A percentile compares a stretch with the other conserved stretches of the same genome.
These are phyloP conservation scores for Corticium candelabrum DNA, from an alignment of 37 sponge, comb jelly and placozoan genomes.

Conservation along the genomic window DNA sequence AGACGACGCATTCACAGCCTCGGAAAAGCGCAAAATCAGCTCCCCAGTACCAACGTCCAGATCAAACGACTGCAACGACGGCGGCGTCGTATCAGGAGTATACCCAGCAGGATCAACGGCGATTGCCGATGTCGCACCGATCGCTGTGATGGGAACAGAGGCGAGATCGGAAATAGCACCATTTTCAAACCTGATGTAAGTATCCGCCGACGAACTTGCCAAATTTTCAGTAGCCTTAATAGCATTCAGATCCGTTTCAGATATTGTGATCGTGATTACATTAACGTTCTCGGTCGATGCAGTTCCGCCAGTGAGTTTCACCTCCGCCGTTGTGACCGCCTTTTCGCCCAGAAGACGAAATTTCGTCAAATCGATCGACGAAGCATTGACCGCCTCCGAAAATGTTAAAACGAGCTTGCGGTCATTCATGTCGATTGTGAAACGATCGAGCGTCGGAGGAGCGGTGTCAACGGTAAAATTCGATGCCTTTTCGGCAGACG, in stretches of 20 bases:
- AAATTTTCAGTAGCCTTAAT: slow-evolving; percentile 48
- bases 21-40: slow-evolving; percentile 51
- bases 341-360: background rate
- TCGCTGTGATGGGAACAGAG: slow-evolving; percentile 14
- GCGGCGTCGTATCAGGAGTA: slow-evolving; percentile 35
- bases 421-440: slow-evolving; percentile 51
- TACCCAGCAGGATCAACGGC: slow-evolving; percentile 6
- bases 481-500: slow-evolving; percentile 23
- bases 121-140: slow-evolving; percentile 1
- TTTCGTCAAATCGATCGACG: background rate
- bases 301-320: slow-evolving; percentile 23
- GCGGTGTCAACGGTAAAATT: slow-evolving; percentile 24
- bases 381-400: slow-evolving; percentile 57
- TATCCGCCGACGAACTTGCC: slow-evolving; percentile 37
- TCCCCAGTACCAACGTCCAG: slow-evolving; percentile 45
- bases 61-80: slow-evolving; percentile 25
- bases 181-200: slow-evolving; percentile 26
- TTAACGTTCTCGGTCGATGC: slow-evolving; percentile 27
- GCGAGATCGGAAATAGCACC: slow-evolving; percentile 46
- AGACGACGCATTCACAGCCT: slow-evolving; percentile 45
- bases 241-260: slow-evolving; percentile 35
- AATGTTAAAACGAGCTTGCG: slow-evolving; percentile 47
- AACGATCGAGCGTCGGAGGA: slow-evolving; percentile 31
- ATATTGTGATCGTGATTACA: slow-evolving; percentile 32
- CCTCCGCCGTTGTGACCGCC: background rate